Conservation (phyloP, 2,113 vertebrate genomes). For the Poecile atricapillus region DNA sequence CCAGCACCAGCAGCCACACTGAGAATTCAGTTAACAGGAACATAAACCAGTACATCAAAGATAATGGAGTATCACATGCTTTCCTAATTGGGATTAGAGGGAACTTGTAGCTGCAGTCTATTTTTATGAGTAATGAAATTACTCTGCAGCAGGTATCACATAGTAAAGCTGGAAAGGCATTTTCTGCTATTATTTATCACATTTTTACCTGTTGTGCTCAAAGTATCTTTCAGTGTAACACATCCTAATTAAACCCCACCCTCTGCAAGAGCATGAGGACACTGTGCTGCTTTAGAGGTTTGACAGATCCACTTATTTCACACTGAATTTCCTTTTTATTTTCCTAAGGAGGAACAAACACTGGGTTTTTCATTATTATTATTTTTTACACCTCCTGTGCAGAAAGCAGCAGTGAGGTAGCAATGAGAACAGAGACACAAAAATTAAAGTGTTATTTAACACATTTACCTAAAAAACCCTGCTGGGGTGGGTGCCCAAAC, state of each 20-base stretch:
- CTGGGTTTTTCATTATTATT: neutral
- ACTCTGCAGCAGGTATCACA: neutral
- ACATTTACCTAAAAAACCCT: neutral
- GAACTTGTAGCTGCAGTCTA: neutral
- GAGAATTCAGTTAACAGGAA: neutral
- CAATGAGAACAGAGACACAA: neutral
- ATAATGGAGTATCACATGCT: conserved; percentile 8
- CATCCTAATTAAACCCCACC: neutral
- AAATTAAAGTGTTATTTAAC: neutral
- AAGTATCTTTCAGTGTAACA: neutral
- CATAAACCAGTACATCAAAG: conserved; percentile 37
- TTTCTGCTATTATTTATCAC: neutral
- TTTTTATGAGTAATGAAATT: conserved; percentile 10
- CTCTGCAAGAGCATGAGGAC: neutral
- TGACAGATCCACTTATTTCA: neutral
- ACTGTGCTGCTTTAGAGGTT: neutral
- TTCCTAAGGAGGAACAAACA: neutral
- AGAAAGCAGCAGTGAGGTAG: neutral
- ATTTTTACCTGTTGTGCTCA: neutral
- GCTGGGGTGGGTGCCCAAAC: neutral
- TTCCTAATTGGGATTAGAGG: neutral
- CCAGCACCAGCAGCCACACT: neutral
- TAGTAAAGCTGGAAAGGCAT: neutral
- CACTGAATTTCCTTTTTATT: neutral
- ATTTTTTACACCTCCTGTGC: neutral